These are phyloP conservation scores for Girardia tigrina DNA, from an alignment of 2,888 invertebrate genomes.

Conservation along the genomic window DNA sequence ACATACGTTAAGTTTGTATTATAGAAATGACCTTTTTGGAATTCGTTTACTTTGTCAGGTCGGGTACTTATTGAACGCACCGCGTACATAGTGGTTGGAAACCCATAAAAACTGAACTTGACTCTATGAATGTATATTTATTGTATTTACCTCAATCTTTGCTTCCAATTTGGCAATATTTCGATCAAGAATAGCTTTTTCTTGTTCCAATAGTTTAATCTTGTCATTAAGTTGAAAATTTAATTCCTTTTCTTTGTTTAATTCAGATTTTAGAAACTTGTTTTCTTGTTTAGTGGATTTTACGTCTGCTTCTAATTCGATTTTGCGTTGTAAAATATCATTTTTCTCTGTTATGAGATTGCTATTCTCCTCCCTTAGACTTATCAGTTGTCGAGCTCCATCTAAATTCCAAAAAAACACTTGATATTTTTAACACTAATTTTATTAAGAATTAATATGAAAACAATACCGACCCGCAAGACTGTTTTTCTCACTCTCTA, in stretches of 20 bases:
- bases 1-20: no score
- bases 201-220: background rate
- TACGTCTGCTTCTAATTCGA: background rate
- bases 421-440: background rate
- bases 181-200: background rate
- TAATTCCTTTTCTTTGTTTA: background rate
- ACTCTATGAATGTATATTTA: no score
- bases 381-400: background rate
- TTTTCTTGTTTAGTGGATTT: background rate
- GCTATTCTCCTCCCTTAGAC: background rate
- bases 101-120: no score
- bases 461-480: background rate
- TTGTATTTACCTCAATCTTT: background rate
- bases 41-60: no score
- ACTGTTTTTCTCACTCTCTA: constrained; percentile 10
- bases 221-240: background rate
- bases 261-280: background rate
- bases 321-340: constrained; percentile 2
- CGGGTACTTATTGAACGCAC: no score
- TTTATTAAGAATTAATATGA: background rate
- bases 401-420: background rate
- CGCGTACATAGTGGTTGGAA: no score
- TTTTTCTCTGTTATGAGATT: background rate
- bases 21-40: no score
- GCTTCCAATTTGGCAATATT: background rate